phyloP scores from a whole-genome alignment of 2,797 vertebrate species.

The Psittacula derbiana region DNA sequence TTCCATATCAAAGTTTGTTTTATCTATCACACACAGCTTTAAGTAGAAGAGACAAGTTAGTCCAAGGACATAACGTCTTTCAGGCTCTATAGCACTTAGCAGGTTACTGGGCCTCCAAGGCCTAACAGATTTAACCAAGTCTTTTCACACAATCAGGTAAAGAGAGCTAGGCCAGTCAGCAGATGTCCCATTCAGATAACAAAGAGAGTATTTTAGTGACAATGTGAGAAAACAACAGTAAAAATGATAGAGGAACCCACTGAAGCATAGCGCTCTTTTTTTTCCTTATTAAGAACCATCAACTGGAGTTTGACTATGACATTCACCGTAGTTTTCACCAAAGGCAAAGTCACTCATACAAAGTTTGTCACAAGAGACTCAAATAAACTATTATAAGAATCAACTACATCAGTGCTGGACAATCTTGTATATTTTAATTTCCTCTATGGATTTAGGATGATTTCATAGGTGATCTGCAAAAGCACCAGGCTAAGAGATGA shows the following conservation, averaged over 20 bases:
- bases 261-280: constrained; percentile 81
- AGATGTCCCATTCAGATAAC: constrained; percentile 77
- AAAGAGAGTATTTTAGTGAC: constrained; percentile 88
- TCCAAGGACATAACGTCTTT: constrained; percentile 93
- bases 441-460: background rate
- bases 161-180: constrained; percentile 77
- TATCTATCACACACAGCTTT: constrained; percentile 55
- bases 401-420: background rate
- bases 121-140: constrained; percentile 88
- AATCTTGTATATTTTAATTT: constrained; percentile 24
- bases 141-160: constrained; percentile 97
- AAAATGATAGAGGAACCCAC: constrained; percentile 82
- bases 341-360: constrained; percentile 24
- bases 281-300: constrained; percentile 17
- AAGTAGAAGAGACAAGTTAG: constrained; percentile 75
- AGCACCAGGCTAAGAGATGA: background rate
- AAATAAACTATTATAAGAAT: constrained; percentile 42
- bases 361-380: constrained; percentile 9
- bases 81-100: constrained; percentile 90
- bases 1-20: constrained; percentile 16
- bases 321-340: constrained; percentile 39
- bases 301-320: constrained; percentile 19
- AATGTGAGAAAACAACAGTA: constrained; percentile 94
- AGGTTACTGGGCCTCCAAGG: constrained; percentile 83
- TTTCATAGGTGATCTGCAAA: background rate